phyloP scores from a whole-genome alignment of 2,113 vertebrate genomes.

The Stegastes partitus region DNA sequence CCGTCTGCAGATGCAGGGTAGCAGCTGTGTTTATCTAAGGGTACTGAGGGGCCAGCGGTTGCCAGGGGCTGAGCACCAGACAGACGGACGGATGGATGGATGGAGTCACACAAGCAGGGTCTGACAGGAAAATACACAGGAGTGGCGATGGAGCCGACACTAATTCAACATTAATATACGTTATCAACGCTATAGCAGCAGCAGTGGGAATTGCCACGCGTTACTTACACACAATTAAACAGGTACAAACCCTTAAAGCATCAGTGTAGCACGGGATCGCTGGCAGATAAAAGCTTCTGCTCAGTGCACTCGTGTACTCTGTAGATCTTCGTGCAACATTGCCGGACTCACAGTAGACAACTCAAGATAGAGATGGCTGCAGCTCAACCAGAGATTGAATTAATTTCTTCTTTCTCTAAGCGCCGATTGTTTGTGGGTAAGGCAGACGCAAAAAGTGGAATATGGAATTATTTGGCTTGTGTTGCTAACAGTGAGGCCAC shows the following conservation, averaged over 20 bases:
- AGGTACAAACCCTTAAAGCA: background rate
- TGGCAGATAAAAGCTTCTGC: background rate
- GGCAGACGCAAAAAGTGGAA: no score
- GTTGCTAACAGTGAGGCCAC: no score
- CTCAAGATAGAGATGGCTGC: background rate
- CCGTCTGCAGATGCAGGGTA: constrained; percentile 51
- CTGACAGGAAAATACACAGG: background rate
- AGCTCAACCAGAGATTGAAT: no score
- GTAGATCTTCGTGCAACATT: background rate
- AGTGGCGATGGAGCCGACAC: background rate
- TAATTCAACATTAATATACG: background rate
- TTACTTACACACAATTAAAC: background rate
- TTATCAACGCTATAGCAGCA: background rate
- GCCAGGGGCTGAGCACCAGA: constrained; percentile 65
- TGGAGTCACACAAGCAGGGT: constrained; percentile 15
- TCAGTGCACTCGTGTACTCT: no score
- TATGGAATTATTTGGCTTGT: no score
- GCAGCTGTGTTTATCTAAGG: constrained; percentile 72
- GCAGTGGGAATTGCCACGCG: background rate
- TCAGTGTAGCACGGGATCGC: background rate
- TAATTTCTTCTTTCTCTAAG: no score
- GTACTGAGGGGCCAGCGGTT: constrained; percentile 55
- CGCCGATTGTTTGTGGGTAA: no score
- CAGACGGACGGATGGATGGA: constrained; percentile 19
- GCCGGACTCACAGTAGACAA: background rate